phyloP scores from a whole-genome alignment of 2,888 invertebrate genomes.

The Buathra laborator region DNA sequence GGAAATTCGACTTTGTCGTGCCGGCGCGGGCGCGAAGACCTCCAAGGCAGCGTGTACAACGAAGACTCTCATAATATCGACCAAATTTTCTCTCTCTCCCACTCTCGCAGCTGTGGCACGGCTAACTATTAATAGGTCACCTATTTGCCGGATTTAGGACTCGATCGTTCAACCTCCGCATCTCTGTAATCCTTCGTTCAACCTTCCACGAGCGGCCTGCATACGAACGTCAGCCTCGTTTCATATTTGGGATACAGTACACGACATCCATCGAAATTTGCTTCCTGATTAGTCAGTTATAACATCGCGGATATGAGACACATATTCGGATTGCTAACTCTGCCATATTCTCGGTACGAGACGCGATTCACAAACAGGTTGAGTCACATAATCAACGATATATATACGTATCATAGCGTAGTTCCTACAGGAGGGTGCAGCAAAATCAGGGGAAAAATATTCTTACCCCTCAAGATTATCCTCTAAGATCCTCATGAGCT shows the following conservation, averaged over 20 bases:
- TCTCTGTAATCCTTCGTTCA: constrained; percentile 19
- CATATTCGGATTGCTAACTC: constrained; percentile 17
- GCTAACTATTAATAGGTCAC: constrained; percentile 58
- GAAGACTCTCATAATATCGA: constrained; percentile 59
- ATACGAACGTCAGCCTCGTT: background rate
- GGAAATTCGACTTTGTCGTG: constrained; percentile 54
- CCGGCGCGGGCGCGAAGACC: constrained; percentile 16
- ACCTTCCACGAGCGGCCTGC: background rate
- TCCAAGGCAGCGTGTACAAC: constrained; percentile 15
- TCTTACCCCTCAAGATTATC: background rate
- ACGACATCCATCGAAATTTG: constrained; percentile 50
- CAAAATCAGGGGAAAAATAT: background rate
- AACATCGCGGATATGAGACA: constrained; percentile 23
- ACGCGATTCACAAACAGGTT: constrained; percentile 27
- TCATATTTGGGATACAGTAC: constrained; percentile 14
- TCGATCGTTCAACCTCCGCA: constrained; percentile 62
- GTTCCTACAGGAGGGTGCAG: background rate
- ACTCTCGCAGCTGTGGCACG: background rate
- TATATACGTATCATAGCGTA: background rate
- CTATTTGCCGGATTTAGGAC: constrained; percentile 55
- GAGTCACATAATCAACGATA: background rate
- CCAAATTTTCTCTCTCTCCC: constrained; percentile 38
- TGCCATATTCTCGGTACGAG: constrained; percentile 1
- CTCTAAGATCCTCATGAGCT: background rate
- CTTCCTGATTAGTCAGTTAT: constrained; percentile 49